Base-by-base conservation (phyloP, 2,888 invertebrate species). In the Celastrina argiolus region DNA sequence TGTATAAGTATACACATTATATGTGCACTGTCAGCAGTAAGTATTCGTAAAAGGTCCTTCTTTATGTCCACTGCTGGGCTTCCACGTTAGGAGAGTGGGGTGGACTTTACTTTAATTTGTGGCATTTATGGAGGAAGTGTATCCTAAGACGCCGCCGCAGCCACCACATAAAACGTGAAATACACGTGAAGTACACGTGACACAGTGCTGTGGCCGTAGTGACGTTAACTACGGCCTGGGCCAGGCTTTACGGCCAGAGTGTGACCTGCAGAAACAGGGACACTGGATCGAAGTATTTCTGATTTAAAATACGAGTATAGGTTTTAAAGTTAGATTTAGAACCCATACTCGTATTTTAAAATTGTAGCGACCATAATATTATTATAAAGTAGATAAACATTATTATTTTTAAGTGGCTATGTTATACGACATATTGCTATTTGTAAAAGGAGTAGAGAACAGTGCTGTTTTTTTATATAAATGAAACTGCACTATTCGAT, bases 171-270 rank as follows among this genome's bases (percentile, higher is more conserved):
- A 65, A 65, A 65, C 58, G 58, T 59, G 58, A 65, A 58, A 58
- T 65, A 65, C 58, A 59, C 58, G 58, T 59, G 58, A 65, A 58
- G 41, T 65, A 65, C 58, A 59, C 34, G 58, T 58, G 58, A 41
- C 58, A 26, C 39, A 31, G 28, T 16, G 42, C 58, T 31, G 28
- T n/a, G 41, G 51, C 42, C 74, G 74, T 80, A 78, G 79, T 85
- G 87, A 87, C 85, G 83, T 85, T 85, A 82, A 87, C 81, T 83
- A 77, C 78, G 77, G 75, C 73, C 75, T 72, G 75, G 80, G 76
- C 78, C 76, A 79, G 84, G 82, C 76, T 86, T 87, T 85, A 85
- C 80, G 81, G 78, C 59, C 72, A 67, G 70, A 66, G 58, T 65
- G 72, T 69, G 71, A 70, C 73, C 72, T 69, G 67, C 68, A 58